Evolutionary conservation across 1,140 invertebrate genomes (phyloP).

Genomic region (Drosophila pseudoobscura): DNA sequence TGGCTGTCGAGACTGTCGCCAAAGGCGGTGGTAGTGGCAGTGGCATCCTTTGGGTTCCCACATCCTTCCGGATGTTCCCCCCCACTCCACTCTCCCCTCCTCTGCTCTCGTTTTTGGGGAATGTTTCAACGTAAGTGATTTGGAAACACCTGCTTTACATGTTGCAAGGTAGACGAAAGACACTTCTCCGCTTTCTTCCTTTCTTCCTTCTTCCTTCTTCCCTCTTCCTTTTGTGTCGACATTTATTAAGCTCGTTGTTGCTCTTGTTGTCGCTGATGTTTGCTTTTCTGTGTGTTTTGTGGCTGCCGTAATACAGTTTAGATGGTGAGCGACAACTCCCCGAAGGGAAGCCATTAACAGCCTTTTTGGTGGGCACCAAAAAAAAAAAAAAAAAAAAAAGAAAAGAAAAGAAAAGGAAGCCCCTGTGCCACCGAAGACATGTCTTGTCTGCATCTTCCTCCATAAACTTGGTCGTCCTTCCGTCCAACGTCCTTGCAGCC

Average conservation of each 20-base stretch:
- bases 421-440: conserved; percentile 2
- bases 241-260: conserved; percentile 76
- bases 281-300: conserved; percentile 48
- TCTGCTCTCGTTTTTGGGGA: conserved; percentile 38
- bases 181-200: conserved; percentile 7
- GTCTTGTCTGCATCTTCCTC: conserved; percentile 54
- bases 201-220: background rate
- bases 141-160: conserved; percentile 79
- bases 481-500: conserved; percentile 23
- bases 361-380: too few species aligned
- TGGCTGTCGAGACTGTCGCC: conserved; percentile 30
- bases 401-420: too few species aligned
- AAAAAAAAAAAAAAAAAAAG: too few species aligned
- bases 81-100: background rate
- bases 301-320: conserved; percentile 71
- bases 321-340: conserved; percentile 47
- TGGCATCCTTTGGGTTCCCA: conserved; percentile 29
- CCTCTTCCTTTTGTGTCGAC: conserved; percentile 63
- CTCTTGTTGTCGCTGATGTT: conserved; percentile 1
- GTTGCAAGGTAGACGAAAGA: conserved; percentile 57
- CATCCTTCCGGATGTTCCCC: conserved; percentile 20
- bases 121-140: conserved; percentile 76
- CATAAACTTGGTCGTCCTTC: conserved; percentile 47
- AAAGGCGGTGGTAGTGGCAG: conserved; percentile 22
- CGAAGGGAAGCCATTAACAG: conserved; percentile 37